These are phyloP conservation scores for Priocnemis perturbator DNA, from an alignment of 2,888 invertebrate species.

Conservation along the genomic window DNA sequence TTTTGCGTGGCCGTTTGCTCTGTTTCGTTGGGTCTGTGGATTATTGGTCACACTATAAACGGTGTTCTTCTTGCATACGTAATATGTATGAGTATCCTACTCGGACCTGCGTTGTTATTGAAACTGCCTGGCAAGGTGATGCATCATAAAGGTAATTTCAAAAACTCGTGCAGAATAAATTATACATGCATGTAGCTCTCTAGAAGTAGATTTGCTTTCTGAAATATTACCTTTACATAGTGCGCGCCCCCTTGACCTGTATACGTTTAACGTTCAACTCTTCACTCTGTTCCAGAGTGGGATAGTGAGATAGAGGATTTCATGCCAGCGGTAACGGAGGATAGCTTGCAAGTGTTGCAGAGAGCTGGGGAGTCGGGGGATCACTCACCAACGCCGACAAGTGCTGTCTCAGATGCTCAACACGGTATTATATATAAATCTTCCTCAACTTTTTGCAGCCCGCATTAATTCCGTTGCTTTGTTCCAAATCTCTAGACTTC, in stretches of 20 bases:
- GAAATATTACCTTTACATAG: too few species aligned
- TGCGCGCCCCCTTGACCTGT: too few species aligned
- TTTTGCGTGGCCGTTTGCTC: conserved; percentile 67
- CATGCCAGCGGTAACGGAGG: conserved; percentile 71
- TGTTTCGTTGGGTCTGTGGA: conserved; percentile 65
- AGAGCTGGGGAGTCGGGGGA: conserved; percentile 72
- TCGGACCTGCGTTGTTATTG: conserved; percentile 64
- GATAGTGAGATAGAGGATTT: conserved; percentile 74
- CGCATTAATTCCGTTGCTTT: too few species aligned
- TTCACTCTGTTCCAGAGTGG: conserved; percentile 62
- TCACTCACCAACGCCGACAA: conserved; percentile 67
- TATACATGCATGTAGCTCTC: neutral
- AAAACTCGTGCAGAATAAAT: neutral
- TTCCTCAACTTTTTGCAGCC: neutral
- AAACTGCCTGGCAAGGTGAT: conserved; percentile 61
- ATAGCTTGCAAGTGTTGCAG: conserved; percentile 71
- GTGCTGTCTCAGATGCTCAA: conserved; percentile 61
- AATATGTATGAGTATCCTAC: conserved; percentile 66
- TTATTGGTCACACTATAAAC: conserved; percentile 65
- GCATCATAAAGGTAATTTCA: conserved; percentile 63
- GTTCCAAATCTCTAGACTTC: conserved; percentile 61
- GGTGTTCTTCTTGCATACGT: conserved; percentile 64
- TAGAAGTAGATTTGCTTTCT: too few species aligned
- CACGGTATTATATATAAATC: conserved; percentile 52
- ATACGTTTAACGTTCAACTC: neutral